Evolutionary conservation across 2,888 invertebrate species (phyloP).

Genomic region (Pterostichus madidus): DNA sequence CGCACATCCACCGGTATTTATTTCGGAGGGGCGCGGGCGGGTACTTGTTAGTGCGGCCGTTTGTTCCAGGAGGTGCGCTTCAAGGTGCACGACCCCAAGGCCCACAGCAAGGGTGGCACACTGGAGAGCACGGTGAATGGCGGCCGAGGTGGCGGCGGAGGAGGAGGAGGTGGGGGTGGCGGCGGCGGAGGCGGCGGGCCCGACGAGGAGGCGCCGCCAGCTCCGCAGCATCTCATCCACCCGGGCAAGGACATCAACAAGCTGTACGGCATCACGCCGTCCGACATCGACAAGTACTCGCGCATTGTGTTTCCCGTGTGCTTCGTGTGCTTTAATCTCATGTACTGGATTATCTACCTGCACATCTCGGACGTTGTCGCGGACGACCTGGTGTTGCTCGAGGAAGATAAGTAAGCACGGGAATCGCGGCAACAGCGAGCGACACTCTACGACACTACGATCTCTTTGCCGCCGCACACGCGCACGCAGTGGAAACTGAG

Average conservation of each 20-base stretch:
- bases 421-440: conserved; percentile 1
- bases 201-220: conserved; percentile 83
- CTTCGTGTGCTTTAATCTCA: conserved; percentile 98
- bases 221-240: conserved; percentile 89
- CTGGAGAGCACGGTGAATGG: conserved; percentile 95
- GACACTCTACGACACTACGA: conserved; percentile 1
- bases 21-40: conserved; percentile 74
- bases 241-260: conserved; percentile 96
- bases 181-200: conserved; percentile 71
- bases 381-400: conserved; percentile 92
- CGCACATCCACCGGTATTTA: conserved; percentile 67
- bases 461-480: conserved; percentile 7
- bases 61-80: conserved; percentile 95
- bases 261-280: conserved; percentile 94
- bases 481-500: conserved; percentile 45
- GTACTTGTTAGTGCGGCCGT: conserved; percentile 82
- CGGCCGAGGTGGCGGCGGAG: conserved; percentile 77
- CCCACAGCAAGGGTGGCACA: conserved; percentile 94
- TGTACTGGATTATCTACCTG: conserved; percentile 98
- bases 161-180: conserved; percentile 71
- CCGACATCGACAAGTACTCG: conserved; percentile 99
- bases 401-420: conserved; percentile 78
- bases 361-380: conserved; percentile 97
- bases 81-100: conserved; percentile 96
- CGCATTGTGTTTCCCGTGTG: conserved; percentile 98